These are phyloP conservation scores for Oasisia sp. DNA, from an alignment of 2,888 invertebrate species.

Conservation along the genomic window DNA sequence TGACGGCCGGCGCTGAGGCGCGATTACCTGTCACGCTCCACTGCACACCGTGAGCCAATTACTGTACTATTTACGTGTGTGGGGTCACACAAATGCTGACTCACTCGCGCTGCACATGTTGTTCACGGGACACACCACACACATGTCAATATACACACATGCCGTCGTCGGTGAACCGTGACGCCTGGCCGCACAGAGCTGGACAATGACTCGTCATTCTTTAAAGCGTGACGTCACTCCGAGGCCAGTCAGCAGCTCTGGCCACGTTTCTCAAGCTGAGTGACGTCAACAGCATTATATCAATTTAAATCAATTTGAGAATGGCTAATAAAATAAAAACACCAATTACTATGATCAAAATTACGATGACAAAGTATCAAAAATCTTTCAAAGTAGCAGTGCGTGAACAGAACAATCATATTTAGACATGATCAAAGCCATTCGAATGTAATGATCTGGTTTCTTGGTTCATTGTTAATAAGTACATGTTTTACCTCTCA, in stretches of 20 bases:
- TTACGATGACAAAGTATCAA: too few relatives aligned
- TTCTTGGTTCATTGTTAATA: too few relatives aligned
- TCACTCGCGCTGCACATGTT: background rate
- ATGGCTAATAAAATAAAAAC: too few relatives aligned
- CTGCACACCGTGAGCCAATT: background rate
- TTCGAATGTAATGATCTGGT: too few relatives aligned
- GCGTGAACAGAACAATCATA: too few relatives aligned
- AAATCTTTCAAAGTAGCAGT: too few relatives aligned
- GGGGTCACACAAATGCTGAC: slow-evolving; percentile 12
- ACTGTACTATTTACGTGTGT: background rate
- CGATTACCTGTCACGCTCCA: background rate
- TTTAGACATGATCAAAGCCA: too few relatives aligned
- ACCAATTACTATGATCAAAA: too few relatives aligned
- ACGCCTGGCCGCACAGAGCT: background rate
- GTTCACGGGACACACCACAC: background rate
- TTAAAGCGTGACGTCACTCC: background rate
- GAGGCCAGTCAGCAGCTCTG: background rate
- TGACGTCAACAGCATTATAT: too few relatives aligned
- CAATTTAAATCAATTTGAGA: too few relatives aligned
- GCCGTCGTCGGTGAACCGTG: background rate
- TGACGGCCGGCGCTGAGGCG: background rate
- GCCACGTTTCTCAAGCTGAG: too few relatives aligned
- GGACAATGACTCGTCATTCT: background rate
- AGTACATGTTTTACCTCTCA: too few relatives aligned
- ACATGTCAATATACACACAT: background rate